phyloP scores from a whole-genome alignment of 2,113 vertebrate genomes.

The Notarius lentiginosus region DNA sequence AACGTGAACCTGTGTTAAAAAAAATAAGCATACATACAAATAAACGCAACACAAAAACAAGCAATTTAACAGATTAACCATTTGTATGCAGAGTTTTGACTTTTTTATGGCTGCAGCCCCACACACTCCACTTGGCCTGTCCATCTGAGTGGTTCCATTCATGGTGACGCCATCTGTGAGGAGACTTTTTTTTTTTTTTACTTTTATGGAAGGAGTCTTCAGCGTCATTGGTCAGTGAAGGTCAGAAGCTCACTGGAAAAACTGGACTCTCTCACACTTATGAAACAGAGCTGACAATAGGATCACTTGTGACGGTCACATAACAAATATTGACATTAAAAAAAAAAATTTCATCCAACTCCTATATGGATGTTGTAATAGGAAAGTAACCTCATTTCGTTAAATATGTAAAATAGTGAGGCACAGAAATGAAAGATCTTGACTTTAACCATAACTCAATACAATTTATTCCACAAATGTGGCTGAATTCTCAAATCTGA shows the following conservation, averaged over 20 bases:
- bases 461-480: not conserved
- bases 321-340: not conserved
- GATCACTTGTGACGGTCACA: not conserved
- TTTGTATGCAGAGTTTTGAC: not conserved
- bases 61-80: too few species aligned
- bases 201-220: not conserved
- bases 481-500: not conserved
- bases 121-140: not conserved
- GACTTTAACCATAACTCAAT: not conserved
- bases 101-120: not conserved
- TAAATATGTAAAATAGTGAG: not conserved
- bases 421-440: not conserved
- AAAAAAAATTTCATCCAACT: not conserved
- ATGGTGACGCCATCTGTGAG: not conserved
- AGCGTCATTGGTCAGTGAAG: not conserved
- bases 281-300: not conserved
- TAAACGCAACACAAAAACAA: not conserved
- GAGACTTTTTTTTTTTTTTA: too few species aligned
- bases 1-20: not conserved
- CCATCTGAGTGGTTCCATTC: not conserved
- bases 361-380: not conserved
- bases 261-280: not conserved
- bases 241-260: not conserved
- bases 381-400: not conserved
- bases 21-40: not conserved